Conservation (phyloP, 2,888 invertebrate genomes). For the Polydrusus pterygomalis region DNA sequence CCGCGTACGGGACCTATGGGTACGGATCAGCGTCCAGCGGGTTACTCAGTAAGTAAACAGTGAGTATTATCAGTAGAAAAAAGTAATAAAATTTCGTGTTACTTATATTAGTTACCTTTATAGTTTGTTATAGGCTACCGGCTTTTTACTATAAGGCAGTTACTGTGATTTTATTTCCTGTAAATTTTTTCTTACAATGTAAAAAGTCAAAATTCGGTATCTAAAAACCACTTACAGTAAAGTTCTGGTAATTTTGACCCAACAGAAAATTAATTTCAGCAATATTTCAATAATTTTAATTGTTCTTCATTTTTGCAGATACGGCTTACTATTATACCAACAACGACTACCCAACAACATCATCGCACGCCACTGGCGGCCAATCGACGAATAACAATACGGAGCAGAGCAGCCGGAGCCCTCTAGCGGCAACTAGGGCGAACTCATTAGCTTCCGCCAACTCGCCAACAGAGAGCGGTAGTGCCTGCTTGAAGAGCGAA, state of each 20-base stretch:
- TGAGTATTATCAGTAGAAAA: slow-evolving; percentile 73
- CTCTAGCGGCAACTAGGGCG: slow-evolving; percentile 81
- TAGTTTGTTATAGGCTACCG: no score
- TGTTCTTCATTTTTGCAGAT: slow-evolving; percentile 73
- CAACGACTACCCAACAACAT: slow-evolving; percentile 68
- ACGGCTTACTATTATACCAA: slow-evolving; percentile 80
- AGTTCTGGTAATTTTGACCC: no score
- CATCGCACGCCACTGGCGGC: slow-evolving; percentile 56
- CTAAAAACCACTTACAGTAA: no score
- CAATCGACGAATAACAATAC: slow-evolving; percentile 52
- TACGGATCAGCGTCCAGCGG: slow-evolving; percentile 80
- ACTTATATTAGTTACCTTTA: background rate
- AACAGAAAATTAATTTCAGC: no score
- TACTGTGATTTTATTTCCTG: no score
- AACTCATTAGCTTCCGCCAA: slow-evolving; percentile 82
- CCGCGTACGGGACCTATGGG: slow-evolving; percentile 80
- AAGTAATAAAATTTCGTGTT: slow-evolving; percentile 28
- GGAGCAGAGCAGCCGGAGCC: slow-evolving; percentile 77
- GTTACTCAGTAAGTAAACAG: slow-evolving; percentile 82
- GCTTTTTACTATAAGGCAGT: no score
- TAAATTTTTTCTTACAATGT: no score
- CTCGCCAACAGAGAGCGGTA: slow-evolving; percentile 79
- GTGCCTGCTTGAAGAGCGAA: slow-evolving; percentile 81
- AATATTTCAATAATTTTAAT: no score
- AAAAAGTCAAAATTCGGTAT: no score